These are phyloP conservation scores for Papilio polyxenes DNA, from an alignment of 1,140 invertebrate species.

Conservation along the genomic window DNA sequence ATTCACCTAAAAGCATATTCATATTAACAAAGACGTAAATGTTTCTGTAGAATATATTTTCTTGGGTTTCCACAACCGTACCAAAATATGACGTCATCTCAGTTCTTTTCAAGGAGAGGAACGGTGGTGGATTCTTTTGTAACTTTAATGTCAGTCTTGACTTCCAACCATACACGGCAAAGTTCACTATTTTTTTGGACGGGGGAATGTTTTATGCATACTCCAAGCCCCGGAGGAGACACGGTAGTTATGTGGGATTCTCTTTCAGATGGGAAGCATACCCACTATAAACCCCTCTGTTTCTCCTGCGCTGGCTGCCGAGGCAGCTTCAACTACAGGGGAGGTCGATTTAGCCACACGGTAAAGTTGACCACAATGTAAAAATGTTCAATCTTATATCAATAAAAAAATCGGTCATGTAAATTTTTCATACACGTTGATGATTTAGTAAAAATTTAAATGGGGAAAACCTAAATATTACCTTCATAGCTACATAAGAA, in stretches of 20 bases:
- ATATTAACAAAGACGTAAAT: neutral
- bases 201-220: too few species aligned
- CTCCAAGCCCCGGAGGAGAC: too few species aligned
- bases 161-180: neutral
- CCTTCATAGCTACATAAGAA: neutral
- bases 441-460: neutral
- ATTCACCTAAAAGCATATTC: neutral
- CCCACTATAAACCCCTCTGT: too few species aligned
- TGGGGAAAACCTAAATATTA: neutral
- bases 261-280: too few species aligned
- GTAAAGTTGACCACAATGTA: neutral
- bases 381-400: neutral
- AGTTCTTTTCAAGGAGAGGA: neutral
- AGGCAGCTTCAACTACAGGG: too few species aligned
- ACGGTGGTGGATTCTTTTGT: neutral
- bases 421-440: neutral
- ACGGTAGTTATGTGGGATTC: too few species aligned
- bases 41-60: too few species aligned
- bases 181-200: neutral
- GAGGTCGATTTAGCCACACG: neutral
- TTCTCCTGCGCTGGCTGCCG: too few species aligned
- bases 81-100: neutral
- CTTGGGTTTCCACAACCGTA: too few species aligned
- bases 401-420: neutral
- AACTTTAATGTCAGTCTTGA: neutral